phyloP scores from a whole-genome alignment of 2,888 invertebrate genomes.

The Leptinotarsa peninsularis region DNA sequence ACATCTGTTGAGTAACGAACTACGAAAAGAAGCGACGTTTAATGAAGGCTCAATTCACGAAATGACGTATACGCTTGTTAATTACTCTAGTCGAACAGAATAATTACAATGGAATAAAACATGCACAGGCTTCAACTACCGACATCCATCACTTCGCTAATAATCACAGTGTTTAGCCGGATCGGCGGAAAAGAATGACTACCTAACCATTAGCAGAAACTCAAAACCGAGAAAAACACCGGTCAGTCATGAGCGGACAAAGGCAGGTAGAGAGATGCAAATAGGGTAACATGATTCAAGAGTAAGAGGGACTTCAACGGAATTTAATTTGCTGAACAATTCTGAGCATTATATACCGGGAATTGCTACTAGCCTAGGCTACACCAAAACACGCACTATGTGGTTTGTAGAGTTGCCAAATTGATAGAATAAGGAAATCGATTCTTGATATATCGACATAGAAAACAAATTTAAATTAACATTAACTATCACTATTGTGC shows the following conservation, averaged over 20 bases:
- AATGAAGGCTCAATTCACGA: conserved; percentile 23
- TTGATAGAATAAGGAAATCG: too few species aligned
- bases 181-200: conserved; percentile 26
- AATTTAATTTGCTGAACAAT: conserved; percentile 3
- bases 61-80: conserved; percentile 30
- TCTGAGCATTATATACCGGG: background rate
- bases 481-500: too few species aligned
- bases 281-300: conserved; percentile 17
- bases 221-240: conserved; percentile 22
- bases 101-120: conserved; percentile 35
- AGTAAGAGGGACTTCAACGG: conserved; percentile 1
- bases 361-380: background rate
- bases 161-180: conserved; percentile 33
- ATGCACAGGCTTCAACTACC: conserved; percentile 32
- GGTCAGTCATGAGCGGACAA: conserved; percentile 13
- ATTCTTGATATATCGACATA: too few species aligned
- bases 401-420: too few species aligned
- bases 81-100: conserved; percentile 30
- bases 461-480: too few species aligned
- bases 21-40: conserved; percentile 14
- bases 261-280: conserved; percentile 34
- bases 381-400: background rate
- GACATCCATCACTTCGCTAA: conserved; percentile 28
- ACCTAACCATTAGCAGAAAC: conserved; percentile 28
- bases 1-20: conserved; percentile 28